Evolutionary conservation across 2,888 invertebrate genomes (phyloP), one percentile per base, ranked within the genome.

Genomic region (Lasioglossum zephyrum): DNA sequence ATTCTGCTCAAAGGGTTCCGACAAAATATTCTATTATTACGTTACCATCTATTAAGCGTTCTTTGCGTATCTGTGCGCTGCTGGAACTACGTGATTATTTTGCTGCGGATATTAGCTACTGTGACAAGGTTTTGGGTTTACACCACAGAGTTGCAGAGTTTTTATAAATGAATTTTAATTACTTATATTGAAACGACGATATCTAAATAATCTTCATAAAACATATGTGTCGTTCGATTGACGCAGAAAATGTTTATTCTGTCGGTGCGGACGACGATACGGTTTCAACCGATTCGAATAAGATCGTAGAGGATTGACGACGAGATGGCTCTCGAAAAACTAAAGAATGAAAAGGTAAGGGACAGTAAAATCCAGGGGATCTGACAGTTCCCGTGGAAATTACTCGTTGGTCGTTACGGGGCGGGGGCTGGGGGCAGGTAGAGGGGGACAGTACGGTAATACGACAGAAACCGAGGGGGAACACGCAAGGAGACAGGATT

Each of bases 381-480:
- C 72, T 26, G 72, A 31, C 47, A 47, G 22, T 73, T 73, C 47
- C 49, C 22, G 49, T 31, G 47, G 73, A 49, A 73, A 73, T 53
- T 73, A 73, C 73, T 31, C 73, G 36, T 53, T 36, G 49, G 73
- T 73, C 53, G 73, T 53, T 73, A 53, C 11, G 47, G 47, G 6
- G 22, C 22, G 18, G 4, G 9, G 26, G 18, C 9, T 0, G 22
- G 31, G 16, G 1, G 8, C 47, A 5, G 4, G 9, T 4, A 16
- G 31, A 1, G 6, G 63, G 16, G 11, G 13, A 3, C 3, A 13
- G 39, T 4, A 11, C 41, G 36, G 4, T 6, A 39, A 53, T 31
- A 16, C n/a, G 41, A 41, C 9, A 13, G 78, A 47, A 77, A 31
- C 31, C 44, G 36, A 13, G 8, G 5, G 13, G 11, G 22, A 26